These are phyloP conservation scores for Excalfactoria chinensis DNA, from an alignment of 2,113 vertebrate genomes.

Conservation along the genomic window DNA sequence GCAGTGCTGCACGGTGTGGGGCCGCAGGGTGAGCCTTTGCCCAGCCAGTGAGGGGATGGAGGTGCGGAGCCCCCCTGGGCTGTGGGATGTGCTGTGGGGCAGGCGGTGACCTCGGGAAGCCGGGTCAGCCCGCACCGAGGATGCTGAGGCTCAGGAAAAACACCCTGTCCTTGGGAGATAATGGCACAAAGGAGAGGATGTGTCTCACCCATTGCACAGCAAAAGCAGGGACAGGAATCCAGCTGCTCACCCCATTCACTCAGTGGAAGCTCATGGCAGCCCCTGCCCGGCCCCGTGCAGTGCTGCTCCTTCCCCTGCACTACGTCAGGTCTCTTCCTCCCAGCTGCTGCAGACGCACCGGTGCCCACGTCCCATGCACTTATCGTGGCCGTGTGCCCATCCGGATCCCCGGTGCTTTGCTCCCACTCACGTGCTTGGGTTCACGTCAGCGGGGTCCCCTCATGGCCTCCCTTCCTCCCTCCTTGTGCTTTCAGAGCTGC, in stretches of 20 bases:
- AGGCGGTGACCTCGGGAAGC: conserved; percentile 50
- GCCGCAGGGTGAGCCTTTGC: not conserved
- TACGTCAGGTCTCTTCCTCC: not conserved
- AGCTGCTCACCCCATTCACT: not conserved
- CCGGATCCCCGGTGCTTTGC: not conserved
- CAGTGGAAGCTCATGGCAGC: not conserved
- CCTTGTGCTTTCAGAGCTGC: conserved; percentile 75
- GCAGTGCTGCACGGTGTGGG: not conserved
- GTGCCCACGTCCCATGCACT: not conserved
- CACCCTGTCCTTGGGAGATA: not conserved
- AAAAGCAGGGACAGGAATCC: not conserved
- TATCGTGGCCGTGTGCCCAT: not conserved
- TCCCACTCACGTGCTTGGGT: accelerated
- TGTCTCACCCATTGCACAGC: not conserved
- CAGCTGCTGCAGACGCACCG: not conserved
- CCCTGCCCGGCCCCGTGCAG: not conserved
- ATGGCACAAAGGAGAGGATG: conserved; percentile 29
- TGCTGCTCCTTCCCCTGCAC: not conserved
- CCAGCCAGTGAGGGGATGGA: not conserved
- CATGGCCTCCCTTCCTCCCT: not conserved
- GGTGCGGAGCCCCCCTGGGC: not conserved
- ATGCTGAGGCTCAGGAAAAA: not conserved
- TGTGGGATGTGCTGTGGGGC: not conserved
- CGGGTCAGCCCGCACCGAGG: not conserved
- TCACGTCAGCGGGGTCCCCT: no score